Evolutionary conservation across 2,113 vertebrate species (phyloP).

Genomic region (Notiomystis cincta): DNA sequence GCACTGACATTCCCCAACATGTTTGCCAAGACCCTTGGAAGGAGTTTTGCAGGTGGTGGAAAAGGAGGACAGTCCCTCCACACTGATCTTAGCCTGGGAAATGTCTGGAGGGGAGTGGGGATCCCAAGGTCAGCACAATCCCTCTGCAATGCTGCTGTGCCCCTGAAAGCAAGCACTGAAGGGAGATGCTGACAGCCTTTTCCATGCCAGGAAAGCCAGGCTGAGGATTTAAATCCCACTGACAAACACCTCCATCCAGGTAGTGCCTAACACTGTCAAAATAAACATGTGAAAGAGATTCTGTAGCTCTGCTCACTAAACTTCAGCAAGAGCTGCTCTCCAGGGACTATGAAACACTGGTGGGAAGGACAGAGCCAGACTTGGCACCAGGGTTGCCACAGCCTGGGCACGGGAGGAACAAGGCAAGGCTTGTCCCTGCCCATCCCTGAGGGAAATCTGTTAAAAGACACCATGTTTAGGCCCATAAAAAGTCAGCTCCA

Average conservation of each 20-base stretch:
- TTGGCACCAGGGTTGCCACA: background rate
- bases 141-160: background rate
- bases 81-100: background rate
- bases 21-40: background rate
- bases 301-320: background rate
- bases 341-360: background rate
- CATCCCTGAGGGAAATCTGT: background rate
- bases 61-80: background rate
- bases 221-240: background rate
- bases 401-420: background rate
- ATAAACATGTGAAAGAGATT: background rate
- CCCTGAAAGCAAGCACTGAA: background rate
- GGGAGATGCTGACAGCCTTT: background rate
- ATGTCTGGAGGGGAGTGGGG: background rate
- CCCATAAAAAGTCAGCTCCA: background rate
- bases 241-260: background rate
- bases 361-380: background rate
- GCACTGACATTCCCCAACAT: accelerated
- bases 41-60: background rate
- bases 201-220: background rate
- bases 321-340: background rate
- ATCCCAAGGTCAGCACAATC: background rate
- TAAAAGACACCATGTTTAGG: background rate
- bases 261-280: background rate
- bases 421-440: background rate